Conservation (phyloP, 64 coral and sea anemone species). For the Actinia tenebrosa region DNA sequence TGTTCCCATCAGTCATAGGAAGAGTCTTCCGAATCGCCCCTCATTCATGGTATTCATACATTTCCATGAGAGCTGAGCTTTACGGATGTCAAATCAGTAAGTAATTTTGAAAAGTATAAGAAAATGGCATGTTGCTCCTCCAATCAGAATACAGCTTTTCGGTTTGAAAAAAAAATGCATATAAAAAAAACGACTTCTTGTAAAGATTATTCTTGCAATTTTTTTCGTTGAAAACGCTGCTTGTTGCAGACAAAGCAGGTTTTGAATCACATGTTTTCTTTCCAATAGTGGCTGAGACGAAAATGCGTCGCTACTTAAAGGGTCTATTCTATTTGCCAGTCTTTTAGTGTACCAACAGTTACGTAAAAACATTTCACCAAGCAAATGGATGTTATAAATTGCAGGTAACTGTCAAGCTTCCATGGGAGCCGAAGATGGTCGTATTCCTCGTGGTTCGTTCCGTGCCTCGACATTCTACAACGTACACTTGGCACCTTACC, state of each 20-base stretch:
- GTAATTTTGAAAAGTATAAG: neutral
- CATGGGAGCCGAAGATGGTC: slow-evolving; percentile 74
- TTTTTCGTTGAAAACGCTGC: too few species aligned
- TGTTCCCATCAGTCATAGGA: slow-evolving; percentile 43
- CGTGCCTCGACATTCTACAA: slow-evolving; percentile 69
- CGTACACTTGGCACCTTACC: slow-evolving; percentile 48
- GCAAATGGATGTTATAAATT: too few species aligned
- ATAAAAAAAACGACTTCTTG: too few species aligned
- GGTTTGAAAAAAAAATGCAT: too few species aligned
- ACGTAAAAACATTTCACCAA: too few species aligned
- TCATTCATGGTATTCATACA: slow-evolving; percentile 55
- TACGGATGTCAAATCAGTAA: slow-evolving; percentile 55
- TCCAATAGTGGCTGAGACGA: too few species aligned
- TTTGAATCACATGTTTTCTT: too few species aligned
- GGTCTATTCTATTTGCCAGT: too few species aligned
- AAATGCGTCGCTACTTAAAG: too few species aligned
- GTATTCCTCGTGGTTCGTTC: slow-evolving; percentile 54
- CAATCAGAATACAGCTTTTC: neutral
- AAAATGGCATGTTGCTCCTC: neutral
- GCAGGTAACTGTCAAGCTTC: slow-evolving; percentile 53
- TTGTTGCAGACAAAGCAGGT: too few species aligned
- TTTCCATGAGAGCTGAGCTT: slow-evolving; percentile 76
- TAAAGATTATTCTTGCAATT: too few species aligned
- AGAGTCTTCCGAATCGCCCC: slow-evolving; percentile 65
- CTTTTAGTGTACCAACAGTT: too few species aligned